A percentile compares a stretch with the other conserved stretches of the same genome.
Evolutionary conservation across 2,797 vertebrate species (phyloP).

Genomic region (Craterocephalus amniculus): DNA sequence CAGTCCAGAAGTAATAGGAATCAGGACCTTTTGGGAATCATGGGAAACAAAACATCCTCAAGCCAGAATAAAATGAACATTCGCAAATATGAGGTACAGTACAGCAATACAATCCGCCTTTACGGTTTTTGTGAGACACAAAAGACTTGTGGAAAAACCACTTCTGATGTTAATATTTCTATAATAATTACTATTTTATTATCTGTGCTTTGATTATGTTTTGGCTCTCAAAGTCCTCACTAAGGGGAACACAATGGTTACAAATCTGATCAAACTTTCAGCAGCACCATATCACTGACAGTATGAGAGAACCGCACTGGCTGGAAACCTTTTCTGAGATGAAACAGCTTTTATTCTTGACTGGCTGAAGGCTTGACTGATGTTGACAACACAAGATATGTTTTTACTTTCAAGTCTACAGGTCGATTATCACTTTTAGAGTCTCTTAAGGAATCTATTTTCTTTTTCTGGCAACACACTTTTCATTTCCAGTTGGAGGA

Average conservation of each 20-base stretch:
- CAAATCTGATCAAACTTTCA: background rate
- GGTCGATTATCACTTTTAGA: background rate
- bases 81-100: background rate
- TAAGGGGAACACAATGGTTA: background rate
- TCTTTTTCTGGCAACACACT: background rate
- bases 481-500: background rate
- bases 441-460: background rate
- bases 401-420: background rate
- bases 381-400: background rate
- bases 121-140: background rate
- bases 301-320: background rate
- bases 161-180: background rate
- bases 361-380: background rate
- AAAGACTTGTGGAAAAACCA: background rate
- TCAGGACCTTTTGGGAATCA: slow-evolving; percentile 1
- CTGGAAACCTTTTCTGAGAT: background rate
- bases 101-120: background rate
- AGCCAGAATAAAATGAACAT: too few species aligned
- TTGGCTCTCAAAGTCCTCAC: background rate
- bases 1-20: background rate
- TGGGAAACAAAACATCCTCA: background rate
- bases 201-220: background rate
- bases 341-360: background rate
- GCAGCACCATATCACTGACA: background rate
- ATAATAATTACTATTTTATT: background rate